phyloP scores from a whole-genome alignment of 2,888 invertebrate genomes.

The Mythimna ferrago region DNA sequence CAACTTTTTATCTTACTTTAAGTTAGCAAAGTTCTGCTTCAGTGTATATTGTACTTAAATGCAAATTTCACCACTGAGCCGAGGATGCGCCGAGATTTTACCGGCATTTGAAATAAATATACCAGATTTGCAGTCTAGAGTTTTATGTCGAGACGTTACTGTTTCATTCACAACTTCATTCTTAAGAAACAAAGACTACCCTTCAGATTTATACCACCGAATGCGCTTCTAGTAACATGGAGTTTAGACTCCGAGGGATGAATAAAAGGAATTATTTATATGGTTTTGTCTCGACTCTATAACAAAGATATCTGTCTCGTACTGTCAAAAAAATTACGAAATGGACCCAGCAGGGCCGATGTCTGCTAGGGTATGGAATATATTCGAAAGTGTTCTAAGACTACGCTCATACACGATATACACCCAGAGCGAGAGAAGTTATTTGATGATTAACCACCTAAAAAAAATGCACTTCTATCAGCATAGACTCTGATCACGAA shows the following conservation, averaged over 20 bases:
- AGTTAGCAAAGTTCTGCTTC: constrained; percentile 58
- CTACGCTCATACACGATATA: no score
- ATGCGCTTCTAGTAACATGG: constrained; percentile 42
- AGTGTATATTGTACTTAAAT: constrained; percentile 77
- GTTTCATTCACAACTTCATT: constrained; percentile 75
- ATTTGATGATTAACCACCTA: constrained; percentile 5
- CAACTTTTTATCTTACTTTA: constrained; percentile 53
- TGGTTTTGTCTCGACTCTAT: constrained; percentile 28
- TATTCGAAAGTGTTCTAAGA: no score
- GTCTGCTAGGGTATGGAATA: no score
- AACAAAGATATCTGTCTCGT: not conserved
- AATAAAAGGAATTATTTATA: constrained; percentile 46
- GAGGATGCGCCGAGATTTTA: constrained; percentile 82
- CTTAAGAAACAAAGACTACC: constrained; percentile 62
- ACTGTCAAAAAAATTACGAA: constrained; percentile 1
- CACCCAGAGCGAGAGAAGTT: no score
- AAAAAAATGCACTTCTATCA: constrained; percentile 35
- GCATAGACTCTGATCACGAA: constrained; percentile 40
- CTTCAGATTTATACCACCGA: constrained; percentile 53
- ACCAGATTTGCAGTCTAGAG: constrained; percentile 82
- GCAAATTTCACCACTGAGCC: constrained; percentile 80
- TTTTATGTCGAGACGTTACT: constrained; percentile 77
- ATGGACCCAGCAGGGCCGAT: not conserved
- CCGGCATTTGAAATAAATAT: constrained; percentile 85
- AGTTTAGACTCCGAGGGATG: constrained; percentile 39